Base-by-base conservation (phyloP, 2,797 vertebrate genomes). In the Hippocampus kuda region DNA sequence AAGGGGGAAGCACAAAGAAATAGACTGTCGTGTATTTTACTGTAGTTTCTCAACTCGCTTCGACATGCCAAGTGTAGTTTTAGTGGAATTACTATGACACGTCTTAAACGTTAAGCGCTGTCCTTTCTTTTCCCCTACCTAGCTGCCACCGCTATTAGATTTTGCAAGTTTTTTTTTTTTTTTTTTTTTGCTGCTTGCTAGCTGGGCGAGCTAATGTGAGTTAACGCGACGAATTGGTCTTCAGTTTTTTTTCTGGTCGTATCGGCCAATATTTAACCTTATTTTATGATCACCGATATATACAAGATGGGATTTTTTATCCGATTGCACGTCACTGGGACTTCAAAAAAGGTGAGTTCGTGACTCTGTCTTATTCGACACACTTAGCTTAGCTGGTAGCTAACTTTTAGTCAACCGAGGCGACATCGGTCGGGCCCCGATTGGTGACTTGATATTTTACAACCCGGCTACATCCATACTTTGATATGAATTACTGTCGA, bases 1-100 rank as follows among this genome's bases (percentile, higher is more conserved):
- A 83, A 86, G 79, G 84, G 83, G 89, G 85, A 89, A 87, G 85
- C 88, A 89, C 85, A 91, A 90, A 89, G 90, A 90, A 86, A 87
- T 68, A 67, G 78, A 64, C 68, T 73, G 77, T 69, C 75, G 73
- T 46, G 56, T 56, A 68, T 73, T 74, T 16, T 64, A 72, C 44
- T 80, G 15, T 12, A 26, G 48, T 54, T 34, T 67, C 53, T 73
- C 77, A 79, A 85, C 63, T 84, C 59, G 27, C 48, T 65, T 44
- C 38, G 30, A 68, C 73, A 38, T 69, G n/a, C 34, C 10, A 70
- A 41, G 63, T 68, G 1, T 42, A 27, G 16, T 68, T 12, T 11
- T 63, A 27, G 68, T 63, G 64, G 64, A 64, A 41, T 8, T 27
- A 42, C 65, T 68, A 68, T 42, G 67, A 66, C 64, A 26, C 4